Evolutionary conservation across 2,113 vertebrate species (phyloP), one percentile per base, ranked within the genome.

Genomic region (Bagarius yarrelli): DNA sequence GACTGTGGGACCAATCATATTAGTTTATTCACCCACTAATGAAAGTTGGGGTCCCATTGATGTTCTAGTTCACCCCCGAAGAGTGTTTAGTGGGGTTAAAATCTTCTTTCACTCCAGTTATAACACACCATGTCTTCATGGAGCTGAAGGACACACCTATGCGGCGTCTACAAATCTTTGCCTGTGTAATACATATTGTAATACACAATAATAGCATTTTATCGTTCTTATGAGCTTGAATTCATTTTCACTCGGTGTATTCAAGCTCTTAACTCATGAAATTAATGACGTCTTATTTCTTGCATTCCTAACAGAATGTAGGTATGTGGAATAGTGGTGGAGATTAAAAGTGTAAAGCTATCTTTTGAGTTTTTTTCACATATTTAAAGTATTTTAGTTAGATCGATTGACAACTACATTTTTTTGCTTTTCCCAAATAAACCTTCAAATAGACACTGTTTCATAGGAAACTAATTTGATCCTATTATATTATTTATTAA

Each of bases 361-460:
- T 78, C 44, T 21, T 66, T 66, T 14, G n/a, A 5, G 40, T 69
- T 13, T 53, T 77, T 53, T 64, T 64, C 32, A 25, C 47, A 19
- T 23, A 70, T 50, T 34, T 36, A 66, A 67, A 25, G 5, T 70
- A 47, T 70, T 70, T 6, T n/a, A 69, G 5, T 69, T 1, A 44
- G 66, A 44, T 8, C 21, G 23, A 47, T 69, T 47, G 44, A 36
- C 12, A 66, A 53, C 34, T 67, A 21, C 25, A 76, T 76, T 53
- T 5, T 59, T 40, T 57, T 75, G 23, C 11, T 16, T 66, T 59
- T 59, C n/a, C n/a, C 11, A 44, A 13, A 25, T 50, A 27, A 25
- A 32, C 14, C 32, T 44, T 56, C 34, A 60, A 50, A 77, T 50
- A 63, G 57, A 60, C 44, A 71, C n/a, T 32, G 75, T 50, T 80